phyloP scores from a whole-genome alignment of 2,113 vertebrate genomes.

The Oncorhynchus kisutch region DNA sequence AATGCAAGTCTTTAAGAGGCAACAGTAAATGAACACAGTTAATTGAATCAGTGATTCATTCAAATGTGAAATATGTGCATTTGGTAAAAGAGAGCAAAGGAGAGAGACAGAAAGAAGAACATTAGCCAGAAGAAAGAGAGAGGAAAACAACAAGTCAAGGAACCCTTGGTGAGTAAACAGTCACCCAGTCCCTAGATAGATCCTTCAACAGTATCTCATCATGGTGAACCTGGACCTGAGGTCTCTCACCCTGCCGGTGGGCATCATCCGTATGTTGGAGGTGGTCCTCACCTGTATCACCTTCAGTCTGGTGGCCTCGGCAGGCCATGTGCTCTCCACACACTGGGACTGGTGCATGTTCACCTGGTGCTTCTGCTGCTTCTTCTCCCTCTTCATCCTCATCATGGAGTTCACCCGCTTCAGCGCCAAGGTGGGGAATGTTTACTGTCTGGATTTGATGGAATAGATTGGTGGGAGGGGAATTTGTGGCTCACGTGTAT shows the following conservation, averaged over 20 bases:
- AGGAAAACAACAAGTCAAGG: not conserved
- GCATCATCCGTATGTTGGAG: constrained; percentile 72
- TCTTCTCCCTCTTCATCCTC: constrained; percentile 74
- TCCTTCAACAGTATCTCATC: constrained; percentile 13
- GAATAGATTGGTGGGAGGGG: no score
- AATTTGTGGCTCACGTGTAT: no score
- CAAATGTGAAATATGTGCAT: not conserved
- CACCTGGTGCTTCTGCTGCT: constrained; percentile 84
- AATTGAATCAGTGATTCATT: not conserved
- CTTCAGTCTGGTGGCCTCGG: constrained; percentile 78
- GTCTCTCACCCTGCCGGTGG: constrained; percentile 71
- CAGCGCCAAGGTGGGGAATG: constrained; percentile 8
- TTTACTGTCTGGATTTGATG: no score
- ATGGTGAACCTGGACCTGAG: constrained; percentile 52
- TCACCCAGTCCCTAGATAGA: no score
- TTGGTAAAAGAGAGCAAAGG: not conserved
- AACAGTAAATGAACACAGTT: not conserved
- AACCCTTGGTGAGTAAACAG: no score
- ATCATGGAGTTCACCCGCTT: constrained; percentile 78
- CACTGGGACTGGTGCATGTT: constrained; percentile 87
- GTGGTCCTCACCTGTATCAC: constrained; percentile 70
- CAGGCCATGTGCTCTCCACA: rapidly evolving
- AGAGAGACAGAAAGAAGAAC: not conserved
- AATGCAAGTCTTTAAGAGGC: not conserved
- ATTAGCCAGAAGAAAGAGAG: not conserved